A percentile compares a stretch with the other conserved stretches of the same genome.
Evolutionary conservation across 2,888 invertebrate genomes (phyloP).

Genomic region (Drosophila tripunctata): DNA sequence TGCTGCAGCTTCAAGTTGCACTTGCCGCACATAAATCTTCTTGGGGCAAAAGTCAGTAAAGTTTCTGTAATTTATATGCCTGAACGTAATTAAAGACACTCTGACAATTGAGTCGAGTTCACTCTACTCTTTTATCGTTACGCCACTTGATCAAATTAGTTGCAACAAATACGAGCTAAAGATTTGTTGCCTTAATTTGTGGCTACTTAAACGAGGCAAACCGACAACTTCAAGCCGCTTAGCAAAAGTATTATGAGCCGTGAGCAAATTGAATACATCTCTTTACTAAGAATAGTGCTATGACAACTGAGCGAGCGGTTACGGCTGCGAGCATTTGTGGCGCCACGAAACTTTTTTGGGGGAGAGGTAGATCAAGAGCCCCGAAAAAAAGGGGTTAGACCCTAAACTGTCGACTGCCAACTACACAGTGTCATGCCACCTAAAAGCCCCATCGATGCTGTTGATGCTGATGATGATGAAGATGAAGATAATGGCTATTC

Average conservation of each 20-base stretch:
- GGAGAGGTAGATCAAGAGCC: constrained; percentile 50
- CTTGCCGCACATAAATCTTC: constrained; percentile 25
- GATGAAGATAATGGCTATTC: constrained; percentile 73
- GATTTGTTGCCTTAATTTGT: constrained; percentile 47
- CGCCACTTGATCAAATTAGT: constrained; percentile 37
- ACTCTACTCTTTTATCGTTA: not conserved
- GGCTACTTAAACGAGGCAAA: constrained; percentile 44
- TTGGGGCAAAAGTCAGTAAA: constrained; percentile 7
- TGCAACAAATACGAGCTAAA: constrained; percentile 7
- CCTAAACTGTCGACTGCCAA: constrained; percentile 24
- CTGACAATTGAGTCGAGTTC: not conserved
- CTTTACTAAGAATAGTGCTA: constrained; percentile 31
- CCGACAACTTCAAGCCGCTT: constrained; percentile 56
- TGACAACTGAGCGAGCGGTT: constrained; percentile 47
- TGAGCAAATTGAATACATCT: constrained; percentile 62
- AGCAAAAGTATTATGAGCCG: constrained; percentile 31
- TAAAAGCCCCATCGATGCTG: constrained; percentile 18
- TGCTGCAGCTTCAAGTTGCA: constrained; percentile 21
- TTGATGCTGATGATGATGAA: constrained; percentile 34
- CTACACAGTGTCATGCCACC: constrained; percentile 14
- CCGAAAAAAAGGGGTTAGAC: constrained; percentile 53
- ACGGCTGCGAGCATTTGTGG: constrained; percentile 36
- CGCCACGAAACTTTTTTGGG: constrained; percentile 50
- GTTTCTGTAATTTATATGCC: constrained; percentile 24
- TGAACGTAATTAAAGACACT: constrained; percentile 17